phyloP scores from a whole-genome alignment of 2,113 vertebrate species.

The Chlamydotis undulata region DNA sequence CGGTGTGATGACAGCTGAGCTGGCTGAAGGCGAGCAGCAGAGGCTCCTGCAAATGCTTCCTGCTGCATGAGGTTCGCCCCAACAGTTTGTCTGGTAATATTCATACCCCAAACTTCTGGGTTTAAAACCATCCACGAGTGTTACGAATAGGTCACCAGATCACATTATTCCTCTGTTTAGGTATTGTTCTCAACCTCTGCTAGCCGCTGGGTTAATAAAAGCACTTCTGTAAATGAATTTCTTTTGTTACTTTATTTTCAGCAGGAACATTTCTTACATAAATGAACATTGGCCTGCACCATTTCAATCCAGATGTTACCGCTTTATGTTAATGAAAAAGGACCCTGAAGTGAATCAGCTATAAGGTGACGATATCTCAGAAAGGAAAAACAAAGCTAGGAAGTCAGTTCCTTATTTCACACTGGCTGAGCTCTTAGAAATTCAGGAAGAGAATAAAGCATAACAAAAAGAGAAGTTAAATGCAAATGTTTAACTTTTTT shows the following conservation, averaged over 20 bases:
- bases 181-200: neutral
- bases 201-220: neutral
- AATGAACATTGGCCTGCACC: neutral
- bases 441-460: neutral
- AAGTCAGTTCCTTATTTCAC: neutral
- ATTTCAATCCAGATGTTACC: conserved; percentile 5
- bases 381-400: neutral
- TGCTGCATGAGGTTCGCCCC: neutral
- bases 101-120: neutral
- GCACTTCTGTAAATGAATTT: neutral
- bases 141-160: neutral
- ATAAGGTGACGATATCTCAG: neutral
- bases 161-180: neutral
- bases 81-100: neutral
- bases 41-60: neutral
- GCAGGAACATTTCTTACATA: neutral
- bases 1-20: neutral
- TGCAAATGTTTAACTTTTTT: neutral
- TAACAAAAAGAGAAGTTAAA: neutral
- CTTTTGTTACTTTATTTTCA: neutral
- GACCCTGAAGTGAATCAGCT: neutral
- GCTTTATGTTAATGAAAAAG: neutral
- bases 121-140: neutral
- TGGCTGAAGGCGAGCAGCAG: neutral
- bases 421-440: neutral